These are phyloP conservation scores for Ammospiza maritima DNA, from an alignment of 2,797 vertebrate species.

Conservation along the genomic window DNA sequence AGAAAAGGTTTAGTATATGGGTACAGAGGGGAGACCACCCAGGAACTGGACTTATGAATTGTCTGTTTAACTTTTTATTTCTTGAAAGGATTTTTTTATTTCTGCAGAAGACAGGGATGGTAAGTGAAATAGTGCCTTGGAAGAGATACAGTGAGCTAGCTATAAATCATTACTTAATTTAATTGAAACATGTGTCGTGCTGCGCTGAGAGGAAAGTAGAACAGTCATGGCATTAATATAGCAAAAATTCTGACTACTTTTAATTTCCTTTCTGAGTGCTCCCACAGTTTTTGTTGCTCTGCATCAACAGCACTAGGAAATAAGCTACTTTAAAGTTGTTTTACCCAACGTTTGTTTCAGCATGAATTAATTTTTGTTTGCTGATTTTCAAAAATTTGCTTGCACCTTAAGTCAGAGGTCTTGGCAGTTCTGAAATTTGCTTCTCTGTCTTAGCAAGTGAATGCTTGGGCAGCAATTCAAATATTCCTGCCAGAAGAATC, in stretches of 20 bases:
- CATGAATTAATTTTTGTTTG: not conserved
- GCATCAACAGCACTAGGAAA: not conserved
- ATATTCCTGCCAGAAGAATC: not conserved
- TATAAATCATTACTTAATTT: not conserved
- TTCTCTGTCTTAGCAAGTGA: not conserved
- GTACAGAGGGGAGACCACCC: not conserved
- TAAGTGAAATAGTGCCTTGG: not conserved
- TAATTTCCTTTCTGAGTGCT: not conserved
- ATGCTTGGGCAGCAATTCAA: accelerated
- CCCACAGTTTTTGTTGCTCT: not conserved
- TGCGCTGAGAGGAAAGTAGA: not conserved
- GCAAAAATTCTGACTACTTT: not conserved
- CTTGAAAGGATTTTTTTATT: not conserved
- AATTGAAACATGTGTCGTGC: not conserved
- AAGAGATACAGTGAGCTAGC: not conserved
- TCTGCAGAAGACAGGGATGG: not conserved
- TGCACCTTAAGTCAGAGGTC: not conserved
- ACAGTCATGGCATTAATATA: not conserved
- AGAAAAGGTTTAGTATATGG: not conserved
- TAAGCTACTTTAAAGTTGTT: not conserved
- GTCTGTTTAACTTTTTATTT: not conserved
- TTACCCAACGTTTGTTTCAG: not conserved
- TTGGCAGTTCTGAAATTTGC: not conserved
- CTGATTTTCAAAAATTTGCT: not conserved
- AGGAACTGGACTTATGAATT: not conserved